These are phyloP conservation scores for Agrotis ipsilon DNA, from an alignment of 2,888 invertebrate genomes.

Conservation along the genomic window DNA sequence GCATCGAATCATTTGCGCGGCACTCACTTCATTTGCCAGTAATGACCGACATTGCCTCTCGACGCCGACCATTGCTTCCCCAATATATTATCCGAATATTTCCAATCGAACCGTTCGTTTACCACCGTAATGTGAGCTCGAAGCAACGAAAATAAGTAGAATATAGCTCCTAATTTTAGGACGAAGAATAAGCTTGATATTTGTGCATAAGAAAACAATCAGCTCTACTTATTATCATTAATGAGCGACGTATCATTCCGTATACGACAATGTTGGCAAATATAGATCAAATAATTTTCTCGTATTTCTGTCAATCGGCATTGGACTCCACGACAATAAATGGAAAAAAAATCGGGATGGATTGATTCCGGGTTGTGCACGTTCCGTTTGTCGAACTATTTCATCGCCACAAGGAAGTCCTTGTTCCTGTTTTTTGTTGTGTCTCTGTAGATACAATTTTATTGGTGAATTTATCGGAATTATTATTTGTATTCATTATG, in stretches of 20 bases:
- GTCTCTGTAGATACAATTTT: constrained; percentile 61
- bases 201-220: constrained; percentile 40
- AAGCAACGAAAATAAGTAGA: constrained; percentile 45
- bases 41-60: constrained; percentile 72
- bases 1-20: constrained; percentile 76
- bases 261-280: constrained; percentile 67
- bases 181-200: constrained; percentile 14
- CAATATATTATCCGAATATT: constrained; percentile 72
- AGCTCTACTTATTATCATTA: constrained; percentile 57
- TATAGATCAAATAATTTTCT: constrained; percentile 76
- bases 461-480: constrained; percentile 67
- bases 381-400: constrained; percentile 73
- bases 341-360: constrained; percentile 73
- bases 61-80: constrained; percentile 66
- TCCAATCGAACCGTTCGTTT: constrained; percentile 53
- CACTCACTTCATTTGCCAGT: constrained; percentile 77
- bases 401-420: constrained; percentile 67
- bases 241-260: constrained; percentile 29
- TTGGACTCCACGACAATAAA: constrained; percentile 70
- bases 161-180: constrained; percentile 24
- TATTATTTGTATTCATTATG: constrained; percentile 59
- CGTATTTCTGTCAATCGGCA: constrained; percentile 70
- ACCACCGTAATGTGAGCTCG: constrained; percentile 34
- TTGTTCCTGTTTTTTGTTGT: constrained; percentile 69
- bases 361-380: constrained; percentile 75